Evolutionary conservation across 2,797 vertebrate species (phyloP).

Genomic region (Rhincodon typus): DNA sequence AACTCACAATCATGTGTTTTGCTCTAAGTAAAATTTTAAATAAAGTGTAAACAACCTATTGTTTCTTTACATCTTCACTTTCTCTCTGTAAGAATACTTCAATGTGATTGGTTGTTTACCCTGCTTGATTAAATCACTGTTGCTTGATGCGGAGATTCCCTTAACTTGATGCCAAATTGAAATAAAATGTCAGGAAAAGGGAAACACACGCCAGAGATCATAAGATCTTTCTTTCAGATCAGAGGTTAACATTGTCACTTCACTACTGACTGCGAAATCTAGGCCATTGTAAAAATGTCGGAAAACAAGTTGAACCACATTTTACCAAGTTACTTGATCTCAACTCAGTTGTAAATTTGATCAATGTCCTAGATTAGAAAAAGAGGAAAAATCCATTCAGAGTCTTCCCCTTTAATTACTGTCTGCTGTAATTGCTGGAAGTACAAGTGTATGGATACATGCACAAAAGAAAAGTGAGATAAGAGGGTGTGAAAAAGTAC

Average conservation of each 20-base stretch:
- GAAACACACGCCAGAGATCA: background rate
- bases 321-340: background rate
- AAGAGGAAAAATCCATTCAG: background rate
- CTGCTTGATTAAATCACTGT: too few relatives aligned
- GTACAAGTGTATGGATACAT: background rate
- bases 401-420: background rate
- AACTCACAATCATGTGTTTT: too few relatives aligned
- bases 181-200: background rate
- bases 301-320: background rate
- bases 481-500: background rate
- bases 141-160: background rate
- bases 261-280: background rate
- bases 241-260: background rate
- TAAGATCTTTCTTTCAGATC: background rate
- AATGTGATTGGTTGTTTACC: background rate
- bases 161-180: background rate
- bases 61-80: background rate
- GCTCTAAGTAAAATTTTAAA: too few relatives aligned
- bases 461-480: background rate
- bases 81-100: background rate
- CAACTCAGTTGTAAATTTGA: background rate
- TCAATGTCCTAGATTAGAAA: background rate
- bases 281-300: background rate
- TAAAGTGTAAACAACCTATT: background rate
- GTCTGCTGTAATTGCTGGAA: background rate